phyloP scores from a whole-genome alignment of 2,888 invertebrate species.

The Rhingia rostrata region DNA sequence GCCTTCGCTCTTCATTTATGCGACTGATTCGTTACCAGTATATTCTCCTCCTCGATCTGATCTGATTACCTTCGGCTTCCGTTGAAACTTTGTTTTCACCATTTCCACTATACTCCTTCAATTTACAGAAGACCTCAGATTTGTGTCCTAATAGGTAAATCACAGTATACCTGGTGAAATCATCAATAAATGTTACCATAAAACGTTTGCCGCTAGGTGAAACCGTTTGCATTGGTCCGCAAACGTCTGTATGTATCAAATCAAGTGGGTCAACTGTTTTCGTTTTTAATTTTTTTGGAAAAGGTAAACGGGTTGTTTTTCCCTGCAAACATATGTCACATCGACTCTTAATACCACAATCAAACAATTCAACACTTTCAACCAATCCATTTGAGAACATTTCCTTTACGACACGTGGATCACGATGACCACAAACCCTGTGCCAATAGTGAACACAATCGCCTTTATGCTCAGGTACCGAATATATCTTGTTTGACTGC shows the following conservation, averaged over 20 bases:
- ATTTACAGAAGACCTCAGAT: too few relatives aligned
- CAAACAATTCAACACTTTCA: background rate
- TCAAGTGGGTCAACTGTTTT: background rate
- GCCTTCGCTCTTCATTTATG: constrained; percentile 3
- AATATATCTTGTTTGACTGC: background rate
- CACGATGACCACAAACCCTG: too few relatives aligned
- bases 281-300: constrained; percentile 25
- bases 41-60: constrained; percentile 4
- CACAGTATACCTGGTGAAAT: background rate
- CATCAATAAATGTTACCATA: background rate
- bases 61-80: constrained; percentile 1
- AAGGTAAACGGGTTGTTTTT: constrained; percentile 32
- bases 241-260: constrained; percentile 5
- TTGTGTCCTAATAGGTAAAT: too few relatives aligned
- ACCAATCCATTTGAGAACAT: background rate
- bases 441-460: too few relatives aligned
- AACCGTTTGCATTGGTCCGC: constrained; percentile 7
- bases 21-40: background rate
- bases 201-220: background rate
- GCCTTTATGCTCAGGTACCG: background rate
- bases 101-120: too few relatives aligned
- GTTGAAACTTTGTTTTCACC: constrained; percentile 4
- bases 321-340: constrained; percentile 42
- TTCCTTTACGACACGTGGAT: constrained; percentile 4
- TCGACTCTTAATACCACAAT: background rate